Conservation (phyloP, 2,888 invertebrate genomes). For the Eupithecia insigniata region DNA sequence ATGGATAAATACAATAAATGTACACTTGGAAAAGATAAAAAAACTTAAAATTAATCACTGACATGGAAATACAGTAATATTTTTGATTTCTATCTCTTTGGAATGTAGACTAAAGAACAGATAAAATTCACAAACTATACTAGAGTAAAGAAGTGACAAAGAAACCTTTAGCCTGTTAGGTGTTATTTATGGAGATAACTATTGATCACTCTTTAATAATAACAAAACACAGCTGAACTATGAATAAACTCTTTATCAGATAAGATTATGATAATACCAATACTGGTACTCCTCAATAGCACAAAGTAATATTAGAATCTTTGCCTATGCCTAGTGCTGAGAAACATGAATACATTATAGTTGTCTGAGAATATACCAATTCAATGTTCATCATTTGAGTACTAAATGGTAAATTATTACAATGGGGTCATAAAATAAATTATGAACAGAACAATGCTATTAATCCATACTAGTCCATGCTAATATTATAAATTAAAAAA, state of each 20-base stretch:
- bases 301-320: background rate
- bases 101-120: too few relatives aligned
- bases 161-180: too few relatives aligned
- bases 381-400: background rate
- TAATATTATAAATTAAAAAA: too few relatives aligned
- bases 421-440: background rate
- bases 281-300: background rate
- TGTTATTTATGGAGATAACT: too few relatives aligned
- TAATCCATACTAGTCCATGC: too few relatives aligned
- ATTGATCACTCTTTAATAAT: background rate
- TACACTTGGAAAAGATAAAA: too few relatives aligned
- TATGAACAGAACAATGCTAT: background rate
- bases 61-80: too few relatives aligned
- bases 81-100: too few relatives aligned
- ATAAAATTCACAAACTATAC: too few relatives aligned
- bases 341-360: slow-evolving; percentile 12
- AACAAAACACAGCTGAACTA: slow-evolving; percentile 13
- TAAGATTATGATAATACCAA: slow-evolving; percentile 13
- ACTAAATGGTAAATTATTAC: slow-evolving; percentile 5
- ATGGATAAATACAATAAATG: too few relatives aligned
- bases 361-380: slow-evolving; percentile 11
- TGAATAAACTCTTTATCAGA: slow-evolving; percentile 23
- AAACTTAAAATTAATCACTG: too few relatives aligned
- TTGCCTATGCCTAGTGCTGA: background rate
- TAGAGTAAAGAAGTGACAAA: too few relatives aligned